phyloP scores from a whole-genome alignment of 2,797 vertebrate genomes.

The Gouania willdenowi region DNA sequence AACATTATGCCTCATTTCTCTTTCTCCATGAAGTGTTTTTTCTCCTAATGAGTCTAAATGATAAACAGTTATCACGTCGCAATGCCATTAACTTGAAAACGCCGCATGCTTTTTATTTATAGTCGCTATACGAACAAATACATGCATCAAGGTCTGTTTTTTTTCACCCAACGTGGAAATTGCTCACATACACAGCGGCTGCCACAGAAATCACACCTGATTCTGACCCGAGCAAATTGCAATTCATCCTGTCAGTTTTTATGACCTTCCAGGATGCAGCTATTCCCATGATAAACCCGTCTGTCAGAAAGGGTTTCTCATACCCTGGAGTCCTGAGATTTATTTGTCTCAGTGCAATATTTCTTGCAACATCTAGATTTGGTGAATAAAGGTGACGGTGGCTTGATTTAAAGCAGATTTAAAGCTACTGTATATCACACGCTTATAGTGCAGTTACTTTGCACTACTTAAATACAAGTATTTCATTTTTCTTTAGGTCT shows the following conservation, averaged over 20 bases:
- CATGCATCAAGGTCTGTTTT: conserved; percentile 10
- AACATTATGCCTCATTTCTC: neutral
- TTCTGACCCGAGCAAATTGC: conserved; percentile 51
- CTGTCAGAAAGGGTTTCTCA: conserved; percentile 45
- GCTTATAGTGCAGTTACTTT: too few species aligned
- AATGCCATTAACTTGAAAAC: conserved; percentile 5
- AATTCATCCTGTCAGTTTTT: conserved; percentile 58
- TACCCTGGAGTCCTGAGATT: conserved; percentile 44
- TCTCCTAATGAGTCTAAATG: conserved; percentile 10
- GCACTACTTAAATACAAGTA: too few species aligned
- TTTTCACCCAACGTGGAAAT: conserved; percentile 14
- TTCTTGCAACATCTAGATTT: conserved; percentile 41
- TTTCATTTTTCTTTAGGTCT: too few species aligned
- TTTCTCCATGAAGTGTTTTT: neutral
- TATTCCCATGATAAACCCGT: conserved; percentile 58
- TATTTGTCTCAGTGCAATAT: conserved; percentile 45
- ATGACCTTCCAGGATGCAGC: conserved; percentile 55
- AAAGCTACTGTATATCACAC: too few species aligned
- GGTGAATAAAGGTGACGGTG: conserved; percentile 30
- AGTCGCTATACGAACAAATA: conserved; percentile 9
- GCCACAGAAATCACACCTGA: conserved; percentile 4
- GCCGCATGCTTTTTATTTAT: neutral
- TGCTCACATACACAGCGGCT: neutral
- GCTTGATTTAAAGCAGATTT: too few species aligned
- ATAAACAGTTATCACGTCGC: conserved; percentile 4